Conservation (phyloP, 2,888 invertebrate genomes). For the Epistrophella euchroma region DNA sequence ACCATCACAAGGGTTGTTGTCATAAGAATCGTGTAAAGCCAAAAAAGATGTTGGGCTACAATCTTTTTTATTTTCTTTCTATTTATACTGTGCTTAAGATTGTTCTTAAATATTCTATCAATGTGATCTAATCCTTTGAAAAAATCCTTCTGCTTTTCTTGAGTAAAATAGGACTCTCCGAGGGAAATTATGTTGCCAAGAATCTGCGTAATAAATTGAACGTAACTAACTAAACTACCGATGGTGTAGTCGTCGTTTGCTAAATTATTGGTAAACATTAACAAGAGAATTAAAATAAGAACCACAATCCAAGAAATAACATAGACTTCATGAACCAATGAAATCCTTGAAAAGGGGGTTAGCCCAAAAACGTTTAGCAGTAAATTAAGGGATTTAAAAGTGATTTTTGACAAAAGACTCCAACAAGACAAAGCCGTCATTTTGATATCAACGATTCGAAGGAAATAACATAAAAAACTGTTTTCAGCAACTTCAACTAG, state of each 20-base stretch:
- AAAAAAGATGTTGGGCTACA: constrained; percentile 52
- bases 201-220: constrained; percentile 76
- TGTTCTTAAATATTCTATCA: constrained; percentile 53
- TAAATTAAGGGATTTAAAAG: constrained; percentile 23
- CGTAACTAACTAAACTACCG: constrained; percentile 69
- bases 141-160: constrained; percentile 59
- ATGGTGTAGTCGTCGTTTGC: constrained; percentile 58
- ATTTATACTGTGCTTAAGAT: constrained; percentile 52
- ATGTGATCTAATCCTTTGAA: constrained; percentile 71
- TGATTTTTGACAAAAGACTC: constrained; percentile 12
- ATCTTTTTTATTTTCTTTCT: not conserved
- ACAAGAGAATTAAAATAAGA: constrained; percentile 40
- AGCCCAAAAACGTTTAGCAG: constrained; percentile 69
- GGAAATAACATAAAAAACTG: not conserved
- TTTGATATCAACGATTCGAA: not conserved
- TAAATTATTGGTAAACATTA: constrained; percentile 53
- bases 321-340: constrained; percentile 50
- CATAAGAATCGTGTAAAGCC: constrained; percentile 68
- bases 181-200: constrained; percentile 77
- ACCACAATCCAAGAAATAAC: constrained; percentile 67
- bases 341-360: constrained; percentile 37
- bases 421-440: constrained; percentile 5
- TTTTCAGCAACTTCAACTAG: not conserved
- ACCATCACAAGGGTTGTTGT: constrained; percentile 73
- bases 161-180: constrained; percentile 76